Evolutionary conservation across 2,797 vertebrate genomes (phyloP), one percentile per base, ranked within the genome.

Genomic region (Pseudopleuronectes americanus): DNA sequence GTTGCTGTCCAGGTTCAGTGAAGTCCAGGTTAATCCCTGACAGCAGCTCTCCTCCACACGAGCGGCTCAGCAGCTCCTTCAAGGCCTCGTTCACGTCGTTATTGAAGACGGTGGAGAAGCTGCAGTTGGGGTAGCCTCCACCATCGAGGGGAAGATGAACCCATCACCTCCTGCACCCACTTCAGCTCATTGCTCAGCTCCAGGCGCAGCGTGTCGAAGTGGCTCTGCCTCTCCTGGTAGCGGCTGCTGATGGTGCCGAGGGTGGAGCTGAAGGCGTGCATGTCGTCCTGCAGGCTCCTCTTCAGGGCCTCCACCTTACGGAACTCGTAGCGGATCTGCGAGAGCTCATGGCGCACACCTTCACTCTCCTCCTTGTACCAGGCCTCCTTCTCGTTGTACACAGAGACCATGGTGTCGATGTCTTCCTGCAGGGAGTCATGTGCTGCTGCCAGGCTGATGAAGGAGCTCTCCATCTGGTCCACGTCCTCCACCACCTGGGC

Each of bases 351-450:
- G 26, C 95, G 94, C 64, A 96, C 87, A 0, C 88, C 93, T 53
- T 98, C 96, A 0, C 89, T 96, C 88, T 97, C 96, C 67, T 97
- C 96, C 80, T 95, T 96, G 90, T 98, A 98, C 96, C 96, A 97
- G 41, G 96, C 92, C 83, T 98, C 97, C 77, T 98, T 98, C 49
- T 98, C 96, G 0, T 95, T 96, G 83, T 96, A 99, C 62, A 96
- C 95, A 9, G 96, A 96, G 45, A 96, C 90, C 89, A 98, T 88
- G 61, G 94, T 90, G 0, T 97, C 96, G 8, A 97, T 83, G 6
- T 98, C 96, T 0, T 96, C 96, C 74, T 97, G 96, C 77, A 99
- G 79, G 33, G 94, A 93, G 60, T 95, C 91, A 0, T 94, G 95
- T 48, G 90, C 85, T 0, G 74, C 80, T 0, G 92, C 89, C 80